These are phyloP conservation scores for Gambusia holbrooki DNA, from an alignment of 2,113 vertebrate species.

Conservation along the genomic window DNA sequence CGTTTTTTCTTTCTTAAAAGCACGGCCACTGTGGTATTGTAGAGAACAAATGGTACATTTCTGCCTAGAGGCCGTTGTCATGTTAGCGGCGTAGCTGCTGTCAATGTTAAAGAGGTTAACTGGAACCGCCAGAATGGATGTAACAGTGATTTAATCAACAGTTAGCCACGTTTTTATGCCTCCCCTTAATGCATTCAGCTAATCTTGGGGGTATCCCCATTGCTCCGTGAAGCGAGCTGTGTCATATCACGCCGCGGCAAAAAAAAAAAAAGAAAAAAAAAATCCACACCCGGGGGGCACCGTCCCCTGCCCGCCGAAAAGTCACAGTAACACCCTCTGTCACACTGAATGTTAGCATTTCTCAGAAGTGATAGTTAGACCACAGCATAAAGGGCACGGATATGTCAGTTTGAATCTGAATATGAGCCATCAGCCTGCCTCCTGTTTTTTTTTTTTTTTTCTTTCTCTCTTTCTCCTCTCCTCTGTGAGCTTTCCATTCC, in stretches of 20 bases:
- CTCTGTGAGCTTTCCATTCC: conserved; percentile 36
- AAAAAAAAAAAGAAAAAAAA: not conserved
- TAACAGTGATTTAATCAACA: conserved; percentile 67
- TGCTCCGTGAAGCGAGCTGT: conserved; percentile 68
- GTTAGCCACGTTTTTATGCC: conserved; percentile 62
- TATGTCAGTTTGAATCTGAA: conserved; percentile 73
- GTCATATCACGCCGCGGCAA: conserved; percentile 62
- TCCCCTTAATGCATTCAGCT: conserved; percentile 60
- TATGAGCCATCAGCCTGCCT: conserved; percentile 63
- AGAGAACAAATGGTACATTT: conserved; percentile 17
- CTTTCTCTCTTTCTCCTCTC: conserved; percentile 16
- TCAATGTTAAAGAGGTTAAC: conserved; percentile 69
- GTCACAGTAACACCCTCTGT: conserved; percentile 75
- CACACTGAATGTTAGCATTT: conserved; percentile 73
- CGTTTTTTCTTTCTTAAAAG: not conserved
- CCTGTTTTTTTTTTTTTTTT: conserved; percentile 42
- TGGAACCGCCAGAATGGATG: conserved; percentile 60
- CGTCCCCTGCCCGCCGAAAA: conserved; percentile 61
- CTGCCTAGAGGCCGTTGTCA: conserved; percentile 43
- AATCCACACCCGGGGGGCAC: conserved; percentile 55
- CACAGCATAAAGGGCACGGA: conserved; percentile 67
- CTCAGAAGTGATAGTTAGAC: conserved; percentile 71
- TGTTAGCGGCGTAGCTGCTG: conserved; percentile 47
- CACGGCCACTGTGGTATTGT: not conserved
- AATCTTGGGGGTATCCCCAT: conserved; percentile 62